Conservation (phyloP, 2,888 invertebrate genomes). For the Cerastis leucographa region DNA sequence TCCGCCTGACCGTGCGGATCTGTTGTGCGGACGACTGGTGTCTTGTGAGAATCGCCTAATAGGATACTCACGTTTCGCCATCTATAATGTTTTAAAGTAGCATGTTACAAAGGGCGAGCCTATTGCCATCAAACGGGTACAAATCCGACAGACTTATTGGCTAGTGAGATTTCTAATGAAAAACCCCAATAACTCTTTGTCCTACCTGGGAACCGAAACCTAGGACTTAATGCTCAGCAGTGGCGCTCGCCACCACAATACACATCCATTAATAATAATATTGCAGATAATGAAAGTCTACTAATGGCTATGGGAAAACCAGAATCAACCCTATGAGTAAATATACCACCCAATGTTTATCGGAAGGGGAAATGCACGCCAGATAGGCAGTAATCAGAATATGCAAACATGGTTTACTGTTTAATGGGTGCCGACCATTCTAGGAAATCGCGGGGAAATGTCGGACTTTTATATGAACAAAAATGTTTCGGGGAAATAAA, state of each 20-base stretch:
- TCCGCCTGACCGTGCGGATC: too few relatives aligned
- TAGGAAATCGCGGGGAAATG: not conserved
- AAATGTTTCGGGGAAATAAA: not conserved
- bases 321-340: not conserved
- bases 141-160: not conserved
- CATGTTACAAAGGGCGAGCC: not conserved
- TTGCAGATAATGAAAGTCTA: not conserved
- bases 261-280: not conserved
- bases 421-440: not conserved
- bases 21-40: too few relatives aligned
- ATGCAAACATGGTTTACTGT: constrained; percentile 26
- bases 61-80: not conserved
- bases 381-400: constrained; percentile 34
- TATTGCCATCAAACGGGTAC: not conserved
- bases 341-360: constrained; percentile 27
- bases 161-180: not conserved
- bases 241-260: not conserved
- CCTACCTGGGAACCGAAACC: not conserved
- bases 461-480: not conserved
- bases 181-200: not conserved
- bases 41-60: not conserved
- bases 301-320: not conserved
- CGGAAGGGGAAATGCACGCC: constrained; percentile 11
- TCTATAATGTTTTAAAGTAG: not conserved
- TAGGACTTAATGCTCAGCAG: not conserved